phyloP scores from a whole-genome alignment of 92 coral and sea anemone species.

The Siderastrea siderea region DNA sequence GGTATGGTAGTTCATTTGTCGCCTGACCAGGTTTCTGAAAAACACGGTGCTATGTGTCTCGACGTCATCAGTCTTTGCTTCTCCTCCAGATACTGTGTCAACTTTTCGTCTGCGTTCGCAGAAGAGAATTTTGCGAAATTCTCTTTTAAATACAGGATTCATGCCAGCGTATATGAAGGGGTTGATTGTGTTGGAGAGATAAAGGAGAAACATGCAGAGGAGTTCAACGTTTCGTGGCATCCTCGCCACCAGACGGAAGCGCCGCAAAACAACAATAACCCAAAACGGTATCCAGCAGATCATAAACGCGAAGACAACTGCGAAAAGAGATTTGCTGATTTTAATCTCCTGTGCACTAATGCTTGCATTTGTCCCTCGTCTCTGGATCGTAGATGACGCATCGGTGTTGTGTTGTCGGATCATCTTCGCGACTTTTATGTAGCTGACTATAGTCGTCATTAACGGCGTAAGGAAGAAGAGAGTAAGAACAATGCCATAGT shows the following conservation, averaged over 20 bases:
- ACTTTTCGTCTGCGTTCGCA: conserved; percentile 15
- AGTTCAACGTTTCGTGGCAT: conserved; percentile 45
- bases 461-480: conserved; percentile 26
- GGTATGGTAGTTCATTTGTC: conserved; percentile 2
- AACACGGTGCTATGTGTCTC: conserved; percentile 1
- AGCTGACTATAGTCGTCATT: conserved; percentile 43
- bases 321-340: conserved; percentile 66
- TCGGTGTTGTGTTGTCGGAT: conserved; percentile 45
- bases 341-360: conserved; percentile 59
- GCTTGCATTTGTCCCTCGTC: not conserved
- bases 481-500: conserved; percentile 48
- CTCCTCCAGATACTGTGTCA: conserved; percentile 8
- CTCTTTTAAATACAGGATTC: conserved; percentile 48
- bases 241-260: conserved; percentile 22
- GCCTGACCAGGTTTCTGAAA: not conserved
- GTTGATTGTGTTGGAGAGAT: conserved; percentile 49
- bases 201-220: conserved; percentile 55
- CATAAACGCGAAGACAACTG: conserved; percentile 66
- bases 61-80: conserved; percentile 1
- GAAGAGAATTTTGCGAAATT: conserved; percentile 29
- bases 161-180: conserved; percentile 64
- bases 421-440: conserved; percentile 58
- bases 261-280: conserved; percentile 57
- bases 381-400: conserved; percentile 1
- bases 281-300: conserved; percentile 72